Evolutionary conservation across 2,888 invertebrate genomes (phyloP).

Genomic region (Seladonia tumulorum): DNA sequence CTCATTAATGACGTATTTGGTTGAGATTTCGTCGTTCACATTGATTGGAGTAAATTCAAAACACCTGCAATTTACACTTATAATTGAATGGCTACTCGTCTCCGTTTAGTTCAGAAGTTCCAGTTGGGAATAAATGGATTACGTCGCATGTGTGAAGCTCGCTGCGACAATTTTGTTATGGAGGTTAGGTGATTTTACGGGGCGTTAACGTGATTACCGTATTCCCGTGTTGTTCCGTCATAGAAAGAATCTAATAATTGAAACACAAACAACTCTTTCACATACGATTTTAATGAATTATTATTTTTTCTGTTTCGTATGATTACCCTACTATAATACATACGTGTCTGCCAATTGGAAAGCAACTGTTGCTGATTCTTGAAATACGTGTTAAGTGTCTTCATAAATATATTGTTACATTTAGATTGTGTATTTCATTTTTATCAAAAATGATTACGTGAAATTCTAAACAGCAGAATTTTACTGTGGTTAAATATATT

Average conservation of each 20-base stretch:
- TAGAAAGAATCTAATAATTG: not conserved
- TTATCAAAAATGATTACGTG: not conserved
- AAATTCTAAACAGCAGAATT: not conserved
- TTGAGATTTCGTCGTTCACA: not conserved
- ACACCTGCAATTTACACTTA: not conserved
- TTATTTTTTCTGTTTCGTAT: too few species aligned
- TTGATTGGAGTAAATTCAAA: not conserved
- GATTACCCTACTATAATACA: too few species aligned
- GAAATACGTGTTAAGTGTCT: too few species aligned
- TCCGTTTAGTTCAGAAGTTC: slow-evolving; percentile 42
- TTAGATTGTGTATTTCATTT: too few species aligned
- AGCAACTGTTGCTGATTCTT: too few species aligned
- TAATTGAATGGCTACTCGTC: slow-evolving; percentile 33
- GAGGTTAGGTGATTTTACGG: slow-evolving; percentile 28
- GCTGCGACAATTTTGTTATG: slow-evolving; percentile 41
- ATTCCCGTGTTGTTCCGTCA: not conserved
- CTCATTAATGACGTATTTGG: not conserved
- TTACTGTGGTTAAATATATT: not conserved
- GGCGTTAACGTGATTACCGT: not conserved
- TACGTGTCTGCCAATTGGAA: too few species aligned
- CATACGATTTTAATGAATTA: not conserved
- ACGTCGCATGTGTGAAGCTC: slow-evolving; percentile 22
- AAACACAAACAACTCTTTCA: not conserved
- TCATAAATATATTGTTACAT: too few species aligned
- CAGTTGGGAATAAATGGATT: slow-evolving; percentile 42